Conservation (phyloP, 2,888 invertebrate species). For the Oxytorus armatus region DNA sequence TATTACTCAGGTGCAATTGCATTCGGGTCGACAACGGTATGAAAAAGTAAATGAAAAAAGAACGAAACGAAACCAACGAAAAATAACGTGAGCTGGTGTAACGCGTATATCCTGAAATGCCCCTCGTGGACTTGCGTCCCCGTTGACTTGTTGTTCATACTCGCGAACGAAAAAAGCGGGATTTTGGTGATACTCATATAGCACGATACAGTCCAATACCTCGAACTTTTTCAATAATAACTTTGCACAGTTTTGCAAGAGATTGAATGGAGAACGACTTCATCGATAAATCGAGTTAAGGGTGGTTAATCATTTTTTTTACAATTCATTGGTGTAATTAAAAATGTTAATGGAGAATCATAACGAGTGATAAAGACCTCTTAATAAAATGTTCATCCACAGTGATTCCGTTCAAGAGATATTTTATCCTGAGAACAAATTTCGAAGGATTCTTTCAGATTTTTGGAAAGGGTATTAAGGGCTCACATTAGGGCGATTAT, state of each 20-base stretch:
- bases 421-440: too few relatives aligned
- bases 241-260: not conserved
- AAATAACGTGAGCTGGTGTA: slow-evolving; percentile 34
- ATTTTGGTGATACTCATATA: slow-evolving; percentile 31
- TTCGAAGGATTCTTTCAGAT: too few relatives aligned
- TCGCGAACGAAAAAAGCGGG: slow-evolving; percentile 36
- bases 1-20: slow-evolving; percentile 82
- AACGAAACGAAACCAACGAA: slow-evolving; percentile 27
- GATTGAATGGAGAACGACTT: not conserved
- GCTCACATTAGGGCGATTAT: too few relatives aligned
- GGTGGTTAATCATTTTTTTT: too few relatives aligned
- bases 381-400: too few relatives aligned
- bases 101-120: slow-evolving; percentile 28
- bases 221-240: not conserved
- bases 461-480: too few relatives aligned
- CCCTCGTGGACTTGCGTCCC: slow-evolving; percentile 29
- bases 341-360: too few relatives aligned
- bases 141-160: slow-evolving; percentile 55
- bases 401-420: too few relatives aligned
- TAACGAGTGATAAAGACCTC: too few relatives aligned
- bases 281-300: too few relatives aligned
- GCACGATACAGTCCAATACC: slow-evolving; percentile 27
- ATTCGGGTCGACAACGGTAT: slow-evolving; percentile 69
- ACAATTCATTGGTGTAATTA: too few relatives aligned
- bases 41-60: slow-evolving; percentile 67